Evolutionary conservation across 2,888 invertebrate species (phyloP), one percentile per base, ranked within the genome.

Genomic region (Drosophila subquinaria): DNA sequence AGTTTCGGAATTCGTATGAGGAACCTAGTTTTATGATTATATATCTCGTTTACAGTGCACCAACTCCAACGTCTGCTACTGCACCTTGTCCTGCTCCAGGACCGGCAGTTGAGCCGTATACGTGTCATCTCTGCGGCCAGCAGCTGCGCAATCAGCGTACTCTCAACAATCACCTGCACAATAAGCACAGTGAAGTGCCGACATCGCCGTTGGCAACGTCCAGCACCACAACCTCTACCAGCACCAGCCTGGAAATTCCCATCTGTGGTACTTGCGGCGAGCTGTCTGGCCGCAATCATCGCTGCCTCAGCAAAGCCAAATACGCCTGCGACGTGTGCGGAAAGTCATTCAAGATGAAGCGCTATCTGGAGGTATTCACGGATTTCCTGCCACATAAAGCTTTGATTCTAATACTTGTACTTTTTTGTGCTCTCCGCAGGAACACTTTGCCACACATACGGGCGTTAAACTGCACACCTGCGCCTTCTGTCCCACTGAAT

Each of bases 401-500:
- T 20, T 4, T 13, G 2, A 17, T 17, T 17, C 42, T 9, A 17
- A 3, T 15, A 20, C 36, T 23, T 27, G 27, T 4, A 23, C 23
- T 23, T 23, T 23, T 36, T n/a, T 53, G 10, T 15, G 8, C 35
- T n/a, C 2, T 15, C 23, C 42, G 0, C 57, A 90, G 88, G 91
- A 91, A 55, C 91, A 91, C 75, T 87, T 90, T 80, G 91, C 91
- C 50, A 91, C 84, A 20, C 91, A 91, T 55, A 91, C 91, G 4
- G 91, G 91, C 50, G 88, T 79, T 27, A 90, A 90, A 63, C 80
- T 91, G 15, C 91, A 91, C 65, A 87, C 88, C 62, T 91, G 91
- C 81, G 84, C 90, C 40, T 91, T 91, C 53, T 91, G 91, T 48
- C 80, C 90, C 62, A 91, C 91, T 33, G 91, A 91, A 55, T 91